These are phyloP conservation scores for Caenorhabditis inopinata DNA, from an alignment of 1,140 invertebrate genomes.

Conservation along the genomic window DNA sequence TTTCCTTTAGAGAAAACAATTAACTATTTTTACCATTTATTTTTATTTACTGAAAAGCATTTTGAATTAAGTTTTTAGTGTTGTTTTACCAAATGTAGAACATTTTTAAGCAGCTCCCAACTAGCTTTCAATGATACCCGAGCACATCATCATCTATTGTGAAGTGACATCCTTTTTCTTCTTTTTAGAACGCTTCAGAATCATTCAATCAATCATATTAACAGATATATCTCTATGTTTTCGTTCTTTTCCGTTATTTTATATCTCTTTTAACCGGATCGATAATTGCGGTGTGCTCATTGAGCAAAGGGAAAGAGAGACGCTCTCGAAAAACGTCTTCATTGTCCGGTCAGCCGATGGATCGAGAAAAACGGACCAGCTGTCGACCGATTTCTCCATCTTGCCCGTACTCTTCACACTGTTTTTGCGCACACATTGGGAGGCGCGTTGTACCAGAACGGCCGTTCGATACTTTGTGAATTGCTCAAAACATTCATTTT, in stretches of 20 bases:
- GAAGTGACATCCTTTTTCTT: too few species aligned
- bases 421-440: slow-evolving; percentile 14
- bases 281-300: slow-evolving; percentile 15
- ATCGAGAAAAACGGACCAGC: slow-evolving; percentile 19
- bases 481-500: slow-evolving; percentile 21
- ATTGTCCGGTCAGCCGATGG: not conserved
- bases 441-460: slow-evolving; percentile 19
- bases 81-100: too few species aligned
- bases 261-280: slow-evolving; percentile 9
- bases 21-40: not conserved
- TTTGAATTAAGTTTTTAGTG: not conserved
- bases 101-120: too few species aligned
- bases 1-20: not conserved
- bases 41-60: not conserved
- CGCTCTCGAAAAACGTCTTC: slow-evolving; percentile 28
- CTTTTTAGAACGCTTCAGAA: too few species aligned
- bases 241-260: not conserved
- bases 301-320: not conserved
- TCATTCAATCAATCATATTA: slow-evolving; percentile 25
- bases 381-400: slow-evolving; percentile 1
- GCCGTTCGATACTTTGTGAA: not conserved
- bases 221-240: slow-evolving; percentile 14
- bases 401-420: slow-evolving; percentile 1
- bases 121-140: too few species aligned
- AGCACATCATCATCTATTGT: not conserved